phyloP scores from a whole-genome alignment of 2,888 invertebrate genomes.

The Eupithecia exiguata region DNA sequence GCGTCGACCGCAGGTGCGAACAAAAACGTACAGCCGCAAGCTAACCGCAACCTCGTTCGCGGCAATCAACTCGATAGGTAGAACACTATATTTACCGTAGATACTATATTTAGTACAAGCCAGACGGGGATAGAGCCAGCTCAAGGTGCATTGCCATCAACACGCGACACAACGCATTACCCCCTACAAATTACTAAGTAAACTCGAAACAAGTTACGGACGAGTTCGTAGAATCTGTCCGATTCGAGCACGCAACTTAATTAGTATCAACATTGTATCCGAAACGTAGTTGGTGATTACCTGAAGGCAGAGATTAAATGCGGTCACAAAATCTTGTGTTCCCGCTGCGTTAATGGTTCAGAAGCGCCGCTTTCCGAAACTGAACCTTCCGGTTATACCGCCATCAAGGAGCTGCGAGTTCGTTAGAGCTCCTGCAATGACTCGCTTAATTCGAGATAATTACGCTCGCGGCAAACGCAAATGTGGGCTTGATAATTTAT shows the following conservation, averaged over 20 bases:
- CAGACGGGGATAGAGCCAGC: slow-evolving; percentile 65
- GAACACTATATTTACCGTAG: slow-evolving; percentile 50
- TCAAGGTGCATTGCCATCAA: slow-evolving; percentile 66
- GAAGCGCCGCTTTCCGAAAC: slow-evolving; percentile 66
- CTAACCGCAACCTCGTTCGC: slow-evolving; percentile 62
- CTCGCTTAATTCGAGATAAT: slow-evolving; percentile 80
- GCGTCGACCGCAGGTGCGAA: slow-evolving; percentile 69
- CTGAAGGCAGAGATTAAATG: slow-evolving; percentile 61
- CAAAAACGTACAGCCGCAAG: slow-evolving; percentile 71
- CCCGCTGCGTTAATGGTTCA: slow-evolving; percentile 68
- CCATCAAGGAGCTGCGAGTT: slow-evolving; percentile 63
- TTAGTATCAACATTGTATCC: slow-evolving; percentile 52
- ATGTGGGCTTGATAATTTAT: slow-evolving; percentile 71
- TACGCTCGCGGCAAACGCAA: slow-evolving; percentile 69
- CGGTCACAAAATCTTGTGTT: slow-evolving; percentile 62
- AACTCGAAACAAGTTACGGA: slow-evolving; percentile 42
- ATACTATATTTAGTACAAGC: slow-evolving; percentile 73
- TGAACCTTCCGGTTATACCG: slow-evolving; percentile 75
- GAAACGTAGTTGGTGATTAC: slow-evolving; percentile 59
- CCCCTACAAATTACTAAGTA: slow-evolving; percentile 57
- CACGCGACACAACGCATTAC: slow-evolving; percentile 60
- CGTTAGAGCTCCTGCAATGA: slow-evolving; percentile 76
- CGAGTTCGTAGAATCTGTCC: slow-evolving; percentile 54
- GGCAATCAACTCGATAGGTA: slow-evolving; percentile 66
- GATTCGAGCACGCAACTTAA: slow-evolving; percentile 55